Conservation (phyloP, 2,797 vertebrate genomes). For the Sphenodon punctatus region DNA sequence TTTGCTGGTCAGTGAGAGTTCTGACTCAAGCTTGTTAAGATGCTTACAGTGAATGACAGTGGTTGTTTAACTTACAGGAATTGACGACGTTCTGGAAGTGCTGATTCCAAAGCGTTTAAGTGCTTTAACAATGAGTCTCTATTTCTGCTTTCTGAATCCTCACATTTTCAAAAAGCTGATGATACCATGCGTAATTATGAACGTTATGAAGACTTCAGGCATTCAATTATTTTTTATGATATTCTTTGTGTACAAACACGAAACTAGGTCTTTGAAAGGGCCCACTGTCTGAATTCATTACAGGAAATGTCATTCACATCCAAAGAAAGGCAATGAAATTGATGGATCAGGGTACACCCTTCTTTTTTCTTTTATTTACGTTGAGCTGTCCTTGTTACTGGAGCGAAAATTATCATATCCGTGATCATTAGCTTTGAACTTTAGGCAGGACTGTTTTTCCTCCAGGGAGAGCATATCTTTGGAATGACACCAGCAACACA, state of each 20-base stretch:
- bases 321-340: conserved; percentile 48
- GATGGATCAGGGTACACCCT: conserved; percentile 33
- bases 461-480: conserved; percentile 81
- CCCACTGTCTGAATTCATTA: conserved; percentile 30
- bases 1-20: conserved; percentile 46
- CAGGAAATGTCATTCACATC: conserved; percentile 30
- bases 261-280: conserved; percentile 21
- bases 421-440: conserved; percentile 89
- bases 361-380: conserved; percentile 71
- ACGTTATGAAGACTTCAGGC: neutral
- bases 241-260: conserved; percentile 51
- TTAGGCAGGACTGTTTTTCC: conserved; percentile 87
- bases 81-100: conserved; percentile 59
- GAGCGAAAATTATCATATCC: conserved; percentile 88
- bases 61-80: conserved; percentile 1
- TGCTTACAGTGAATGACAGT: conserved; percentile 48
- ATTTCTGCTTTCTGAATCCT: conserved; percentile 32
- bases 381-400: conserved; percentile 91
- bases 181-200: conserved; percentile 10
- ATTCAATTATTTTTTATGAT: conserved; percentile 1
- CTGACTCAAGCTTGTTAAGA: conserved; percentile 49
- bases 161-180: conserved; percentile 8
- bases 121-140: conserved; percentile 65
- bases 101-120: conserved; percentile 72
- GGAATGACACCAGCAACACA: conserved; percentile 87